Evolutionary conservation across 2,888 invertebrate species (phyloP).

Genomic region (Eupithecia abbreviata): DNA sequence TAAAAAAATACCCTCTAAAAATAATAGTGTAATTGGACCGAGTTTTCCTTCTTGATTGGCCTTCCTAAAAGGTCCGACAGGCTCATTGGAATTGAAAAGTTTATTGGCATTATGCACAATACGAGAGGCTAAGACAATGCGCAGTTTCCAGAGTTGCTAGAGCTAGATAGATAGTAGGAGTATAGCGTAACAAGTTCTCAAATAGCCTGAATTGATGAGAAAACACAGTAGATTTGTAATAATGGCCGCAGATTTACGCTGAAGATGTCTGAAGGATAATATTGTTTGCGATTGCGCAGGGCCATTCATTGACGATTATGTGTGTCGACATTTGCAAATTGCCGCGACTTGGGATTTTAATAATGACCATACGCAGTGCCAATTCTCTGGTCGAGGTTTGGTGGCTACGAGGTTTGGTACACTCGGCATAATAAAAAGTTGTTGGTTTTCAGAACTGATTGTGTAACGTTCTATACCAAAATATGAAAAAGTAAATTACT

Average conservation of each 20-base stretch:
- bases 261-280: constrained; percentile 27
- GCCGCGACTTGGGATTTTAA: constrained; percentile 28
- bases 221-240: constrained; percentile 11
- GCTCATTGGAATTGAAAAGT: neutral
- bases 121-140: neutral
- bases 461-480: too few relatives aligned
- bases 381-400: neutral
- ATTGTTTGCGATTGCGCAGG: constrained; percentile 29
- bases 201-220: constrained; percentile 20
- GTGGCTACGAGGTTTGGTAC: neutral
- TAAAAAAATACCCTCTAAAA: neutral
- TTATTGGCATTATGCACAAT: neutral
- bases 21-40: neutral
- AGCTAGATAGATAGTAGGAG: constrained; percentile 4
- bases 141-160: neutral
- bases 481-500: neutral
- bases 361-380: constrained; percentile 1
- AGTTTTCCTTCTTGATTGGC: neutral
- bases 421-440: neutral
- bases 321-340: constrained; percentile 39
- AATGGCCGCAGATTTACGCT: constrained; percentile 20
- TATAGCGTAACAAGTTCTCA: constrained; percentile 7
- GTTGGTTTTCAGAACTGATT: neutral
- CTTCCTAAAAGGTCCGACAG: neutral
- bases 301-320: constrained; percentile 28